A percentile compares a stretch with the other conserved stretches of the same genome.
Evolutionary conservation across 2,888 invertebrate species (phyloP).

Genomic region (Ectobius pallidus): DNA sequence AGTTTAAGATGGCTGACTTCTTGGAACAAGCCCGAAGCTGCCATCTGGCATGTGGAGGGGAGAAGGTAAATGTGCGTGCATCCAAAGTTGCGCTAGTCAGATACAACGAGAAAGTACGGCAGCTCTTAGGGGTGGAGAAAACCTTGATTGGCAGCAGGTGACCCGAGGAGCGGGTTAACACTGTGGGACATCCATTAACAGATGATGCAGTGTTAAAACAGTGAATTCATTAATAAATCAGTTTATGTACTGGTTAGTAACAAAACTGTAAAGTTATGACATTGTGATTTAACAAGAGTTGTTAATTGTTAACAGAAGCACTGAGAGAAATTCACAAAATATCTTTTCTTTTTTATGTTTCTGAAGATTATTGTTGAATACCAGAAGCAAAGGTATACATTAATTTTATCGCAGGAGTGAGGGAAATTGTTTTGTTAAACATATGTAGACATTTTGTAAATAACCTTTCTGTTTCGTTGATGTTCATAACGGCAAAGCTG

Average conservation of each 20-base stretch:
- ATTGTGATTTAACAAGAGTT: too few relatives aligned
- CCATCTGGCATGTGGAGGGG: constrained; percentile 77
- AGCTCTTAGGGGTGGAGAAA: constrained; percentile 81
- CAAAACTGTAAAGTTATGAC: background rate
- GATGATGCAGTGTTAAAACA: background rate
- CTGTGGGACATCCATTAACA: background rate
- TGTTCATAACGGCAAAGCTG: constrained; percentile 21
- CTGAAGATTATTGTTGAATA: background rate
- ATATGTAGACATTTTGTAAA: constrained; percentile 8
- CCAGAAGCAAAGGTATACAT: background rate
- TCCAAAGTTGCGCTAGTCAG: constrained; percentile 82
- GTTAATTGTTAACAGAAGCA: too few relatives aligned
- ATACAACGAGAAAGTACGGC: constrained; percentile 83
- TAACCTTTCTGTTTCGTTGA: constrained; percentile 5
- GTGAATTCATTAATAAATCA: too few relatives aligned
- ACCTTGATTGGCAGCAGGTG: constrained; percentile 52
- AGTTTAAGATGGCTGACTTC: constrained; percentile 80
- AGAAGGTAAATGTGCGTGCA: constrained; percentile 78
- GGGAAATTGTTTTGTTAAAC: constrained; percentile 10
- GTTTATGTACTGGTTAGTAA: background rate
- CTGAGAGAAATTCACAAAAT: too few relatives aligned
- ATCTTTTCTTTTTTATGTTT: constrained; percentile 4
- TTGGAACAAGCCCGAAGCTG: constrained; percentile 80
- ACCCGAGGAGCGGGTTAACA: constrained; percentile 24
- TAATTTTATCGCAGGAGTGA: background rate